phyloP scores from a whole-genome alignment of 35 echinoderm and acorn worm species.

The Chiridota heheva region DNA sequence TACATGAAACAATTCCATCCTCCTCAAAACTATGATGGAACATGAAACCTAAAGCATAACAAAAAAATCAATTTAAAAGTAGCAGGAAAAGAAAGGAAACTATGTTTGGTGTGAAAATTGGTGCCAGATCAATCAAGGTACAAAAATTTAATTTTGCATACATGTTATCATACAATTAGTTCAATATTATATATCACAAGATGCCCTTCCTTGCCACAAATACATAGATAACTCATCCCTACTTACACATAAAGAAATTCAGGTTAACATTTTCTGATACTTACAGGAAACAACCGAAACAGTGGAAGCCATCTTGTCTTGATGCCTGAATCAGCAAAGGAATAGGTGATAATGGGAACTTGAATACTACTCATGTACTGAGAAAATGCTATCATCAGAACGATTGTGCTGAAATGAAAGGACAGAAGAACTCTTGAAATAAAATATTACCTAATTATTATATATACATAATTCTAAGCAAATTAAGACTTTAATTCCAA shows the following conservation, averaged over 20 bases:
- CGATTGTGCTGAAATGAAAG: slow-evolving; percentile 49
- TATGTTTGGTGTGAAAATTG: no score
- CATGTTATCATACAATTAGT: background rate
- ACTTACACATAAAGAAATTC: background rate
- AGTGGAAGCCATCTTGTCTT: slow-evolving; percentile 58
- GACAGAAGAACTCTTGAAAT: background rate
- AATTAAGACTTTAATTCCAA: no score
- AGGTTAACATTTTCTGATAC: slow-evolving; percentile 8
- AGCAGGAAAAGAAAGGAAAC: no score
- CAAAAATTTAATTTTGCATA: background rate
- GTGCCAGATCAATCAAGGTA: background rate
- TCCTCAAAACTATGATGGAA: no score
- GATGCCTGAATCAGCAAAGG: no score
- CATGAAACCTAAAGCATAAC: no score
- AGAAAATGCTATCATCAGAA: slow-evolving; percentile 75
- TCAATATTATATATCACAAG: background rate
- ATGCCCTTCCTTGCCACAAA: background rate
- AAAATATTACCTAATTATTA: no score
- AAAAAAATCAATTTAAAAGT: no score
- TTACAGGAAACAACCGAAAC: slow-evolving; percentile 90
- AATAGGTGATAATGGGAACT: no score
- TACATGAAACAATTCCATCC: no score
- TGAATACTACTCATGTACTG: slow-evolving; percentile 66
- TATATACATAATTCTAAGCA: no score
- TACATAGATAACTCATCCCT: no score